Evolutionary conservation across 2,888 invertebrate species (phyloP), one percentile per base, ranked within the genome.

Genomic region (Eupeodes latifasciatus): DNA sequence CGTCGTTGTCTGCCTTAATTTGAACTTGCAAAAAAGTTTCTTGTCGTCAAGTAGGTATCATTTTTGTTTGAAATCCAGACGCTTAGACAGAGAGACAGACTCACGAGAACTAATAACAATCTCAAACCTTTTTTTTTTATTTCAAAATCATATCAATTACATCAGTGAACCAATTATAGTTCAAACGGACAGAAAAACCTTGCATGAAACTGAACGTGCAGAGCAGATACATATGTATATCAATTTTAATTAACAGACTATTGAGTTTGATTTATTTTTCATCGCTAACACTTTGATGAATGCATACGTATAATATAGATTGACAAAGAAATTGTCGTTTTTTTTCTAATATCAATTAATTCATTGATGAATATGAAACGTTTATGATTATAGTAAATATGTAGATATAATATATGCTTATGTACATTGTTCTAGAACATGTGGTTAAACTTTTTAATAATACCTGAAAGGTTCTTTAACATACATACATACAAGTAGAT

Each of bases 211-310:
- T 61, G 36, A 34, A 61, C 61, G 61, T 61, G 61, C 34, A 61
- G 61, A 61, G 27, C 27, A 27, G 1, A 27, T 27, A 27, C n/a
- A n/a, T n/a, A n/a, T n/a, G 19, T 36, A 61, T 61, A 40, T 9
- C 34, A 7, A 19, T 61, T 34, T 61, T 36, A 61, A 36, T 61
- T 36, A 61, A 14, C 14, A 61, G 12, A 36, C 61, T 14, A 36
- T 36, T 61, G 36, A 40, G 19, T 44, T n/a, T 64, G 11, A 47
- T 51, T 51, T 34, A 61, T 34, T 51, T n/a, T 19, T 19, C 5
- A 7, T 5, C 44, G 62, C 55, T 76, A 62, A 53, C 75, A 53
- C 40, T 62, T 62, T 53, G 62, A 62, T 53, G 12, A 62, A 55
- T 14, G 40, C 16, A 40, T 2, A 27, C 27, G 27, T 66, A 66